Percentiles rank a stretch among this genome's conserved stretches.
Evolutionary conservation across 2,113 vertebrate genomes (phyloP).

Genomic region (Pomatostomus ruficeps): DNA sequence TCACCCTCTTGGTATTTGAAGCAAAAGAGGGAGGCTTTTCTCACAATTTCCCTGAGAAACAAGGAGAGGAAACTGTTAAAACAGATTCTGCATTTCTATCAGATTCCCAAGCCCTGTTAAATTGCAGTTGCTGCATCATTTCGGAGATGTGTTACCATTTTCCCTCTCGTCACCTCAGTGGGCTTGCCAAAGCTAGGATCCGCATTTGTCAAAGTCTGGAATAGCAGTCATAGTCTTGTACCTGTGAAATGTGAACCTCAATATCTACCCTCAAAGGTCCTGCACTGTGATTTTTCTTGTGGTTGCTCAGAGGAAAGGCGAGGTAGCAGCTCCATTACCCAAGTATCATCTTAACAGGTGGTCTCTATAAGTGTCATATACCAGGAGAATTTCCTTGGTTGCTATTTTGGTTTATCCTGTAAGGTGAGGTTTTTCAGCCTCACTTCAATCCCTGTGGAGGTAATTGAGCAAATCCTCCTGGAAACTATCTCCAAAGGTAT

Average conservation of each 20-base stretch:
- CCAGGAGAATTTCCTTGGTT: not conserved
- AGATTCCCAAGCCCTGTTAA: not conserved
- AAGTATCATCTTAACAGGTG: not conserved
- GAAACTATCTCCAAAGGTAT: not conserved
- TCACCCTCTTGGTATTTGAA: not conserved
- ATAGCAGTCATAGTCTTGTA: not conserved
- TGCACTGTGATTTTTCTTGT: not conserved
- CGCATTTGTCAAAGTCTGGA: not conserved
- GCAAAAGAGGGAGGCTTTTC: not conserved
- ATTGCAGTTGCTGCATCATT: not conserved
- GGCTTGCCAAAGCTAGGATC: not conserved
- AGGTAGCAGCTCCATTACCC: not conserved
- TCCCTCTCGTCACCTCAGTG: not conserved
- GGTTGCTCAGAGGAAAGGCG: not conserved
- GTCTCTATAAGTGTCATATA: not conserved
- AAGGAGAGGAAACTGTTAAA: not conserved
- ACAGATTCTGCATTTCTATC: not conserved
- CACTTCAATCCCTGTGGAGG: not conserved
- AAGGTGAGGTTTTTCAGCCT: not conserved
- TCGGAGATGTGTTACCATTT: not conserved
- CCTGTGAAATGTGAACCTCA: not conserved
- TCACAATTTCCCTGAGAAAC: not conserved
- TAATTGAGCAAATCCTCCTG: not conserved
- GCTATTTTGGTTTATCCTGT: not conserved
- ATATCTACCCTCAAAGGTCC: not conserved